phyloP scores from a whole-genome alignment of 2,888 invertebrate genomes.

The Tinea pellionella region DNA sequence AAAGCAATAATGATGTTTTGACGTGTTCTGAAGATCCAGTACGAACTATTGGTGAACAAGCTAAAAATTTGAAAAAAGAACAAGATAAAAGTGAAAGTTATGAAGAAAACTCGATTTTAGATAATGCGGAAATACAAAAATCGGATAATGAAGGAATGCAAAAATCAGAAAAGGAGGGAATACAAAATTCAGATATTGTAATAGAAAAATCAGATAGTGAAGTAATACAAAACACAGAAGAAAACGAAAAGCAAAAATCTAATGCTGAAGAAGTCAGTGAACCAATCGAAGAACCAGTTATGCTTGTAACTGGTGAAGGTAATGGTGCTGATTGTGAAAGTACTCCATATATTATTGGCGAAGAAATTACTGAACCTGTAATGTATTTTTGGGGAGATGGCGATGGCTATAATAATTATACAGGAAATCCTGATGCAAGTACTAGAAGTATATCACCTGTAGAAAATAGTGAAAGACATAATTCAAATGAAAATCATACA shows the following conservation, averaged over 20 bases:
- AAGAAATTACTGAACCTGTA: conserved; percentile 79
- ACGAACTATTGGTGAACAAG: conserved; percentile 15
- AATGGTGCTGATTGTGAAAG: conserved; percentile 75
- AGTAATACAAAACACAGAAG: background rate
- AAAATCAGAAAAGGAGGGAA: background rate
- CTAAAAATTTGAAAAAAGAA: background rate
- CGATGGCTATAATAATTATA: conserved; percentile 76
- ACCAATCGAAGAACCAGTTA: conserved; percentile 78
- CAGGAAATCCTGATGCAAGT: conserved; percentile 73
- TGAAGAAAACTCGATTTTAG: background rate
- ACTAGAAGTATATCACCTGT: conserved; percentile 15
- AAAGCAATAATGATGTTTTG: conserved; percentile 17
- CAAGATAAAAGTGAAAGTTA: background rate
- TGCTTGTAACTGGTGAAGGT: conserved; percentile 77
- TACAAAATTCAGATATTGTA: conserved; percentile 16
- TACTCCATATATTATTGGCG: conserved; percentile 63
- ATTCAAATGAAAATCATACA: background rate
- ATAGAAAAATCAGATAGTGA: conserved; percentile 13
- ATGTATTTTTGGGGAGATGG: conserved; percentile 80
- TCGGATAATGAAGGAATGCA: conserved; percentile 15
- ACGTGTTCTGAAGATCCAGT: background rate
- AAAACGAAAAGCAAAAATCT: conserved; percentile 10
- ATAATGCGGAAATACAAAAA: background rate
- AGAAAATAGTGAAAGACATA: background rate
- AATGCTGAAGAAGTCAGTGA: conserved; percentile 57